These are phyloP conservation scores for Phrynocephalus vlangalii DNA, from an alignment of 2,797 vertebrate species.

Conservation along the genomic window DNA sequence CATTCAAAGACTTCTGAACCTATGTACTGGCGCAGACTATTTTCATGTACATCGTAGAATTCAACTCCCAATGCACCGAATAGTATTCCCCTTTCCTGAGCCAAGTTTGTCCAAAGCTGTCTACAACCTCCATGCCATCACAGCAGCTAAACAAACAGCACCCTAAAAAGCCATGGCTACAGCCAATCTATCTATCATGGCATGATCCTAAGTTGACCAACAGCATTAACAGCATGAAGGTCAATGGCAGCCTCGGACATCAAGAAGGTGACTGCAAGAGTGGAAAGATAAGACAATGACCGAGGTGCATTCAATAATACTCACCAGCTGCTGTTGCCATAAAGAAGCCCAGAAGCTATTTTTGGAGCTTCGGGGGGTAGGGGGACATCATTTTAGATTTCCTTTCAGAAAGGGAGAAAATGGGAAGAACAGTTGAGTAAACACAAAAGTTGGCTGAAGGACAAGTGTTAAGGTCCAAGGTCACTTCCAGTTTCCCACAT, in stretches of 20 bases:
- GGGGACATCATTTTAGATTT: not conserved
- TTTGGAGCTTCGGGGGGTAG: not conserved
- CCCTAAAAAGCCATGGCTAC: not conserved
- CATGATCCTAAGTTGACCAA: not conserved
- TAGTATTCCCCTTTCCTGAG: not conserved
- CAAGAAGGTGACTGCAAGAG: not conserved
- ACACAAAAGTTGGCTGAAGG: slow-evolving; percentile 17
- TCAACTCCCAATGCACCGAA: too few species aligned
- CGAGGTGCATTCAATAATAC: not conserved
- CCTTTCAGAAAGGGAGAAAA: not conserved
- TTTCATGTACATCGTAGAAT: too few species aligned
- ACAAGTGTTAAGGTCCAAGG: slow-evolving; percentile 26
- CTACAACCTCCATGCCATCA: not conserved
- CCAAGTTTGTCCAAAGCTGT: not conserved
- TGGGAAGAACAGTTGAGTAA: slow-evolving; percentile 9
- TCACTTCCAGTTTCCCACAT: slow-evolving; percentile 39
- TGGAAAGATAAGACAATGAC: not conserved
- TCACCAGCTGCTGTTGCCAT: not conserved
- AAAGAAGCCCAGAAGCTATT: slow-evolving; percentile 11
- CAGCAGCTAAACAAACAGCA: not conserved
- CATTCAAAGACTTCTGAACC: too few species aligned
- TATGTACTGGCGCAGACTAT: too few species aligned
- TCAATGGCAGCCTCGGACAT: not conserved
- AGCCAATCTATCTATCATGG: not conserved
- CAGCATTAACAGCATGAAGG: not conserved